phyloP scores from a whole-genome alignment of 2,797 vertebrate species.

The Hafferia zeledoni region DNA sequence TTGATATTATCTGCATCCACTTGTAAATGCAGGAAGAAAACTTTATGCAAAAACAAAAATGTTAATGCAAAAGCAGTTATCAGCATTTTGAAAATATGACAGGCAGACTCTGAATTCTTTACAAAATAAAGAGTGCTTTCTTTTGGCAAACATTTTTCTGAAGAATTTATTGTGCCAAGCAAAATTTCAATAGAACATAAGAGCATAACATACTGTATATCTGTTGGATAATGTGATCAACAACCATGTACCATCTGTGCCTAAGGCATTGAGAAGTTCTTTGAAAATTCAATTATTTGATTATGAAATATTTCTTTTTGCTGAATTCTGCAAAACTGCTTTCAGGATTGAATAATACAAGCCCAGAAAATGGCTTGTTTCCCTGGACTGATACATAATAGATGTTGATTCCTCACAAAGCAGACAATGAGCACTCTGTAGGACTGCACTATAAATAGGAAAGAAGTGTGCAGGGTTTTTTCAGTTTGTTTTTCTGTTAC shows the following conservation, averaged over 20 bases:
- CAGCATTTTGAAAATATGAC: background rate
- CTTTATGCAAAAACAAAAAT: background rate
- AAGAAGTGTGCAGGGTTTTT: background rate
- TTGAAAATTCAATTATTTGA: slow-evolving; percentile 53
- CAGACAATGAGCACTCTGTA: slow-evolving; percentile 56
- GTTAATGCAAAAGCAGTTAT: background rate
- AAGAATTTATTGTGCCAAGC: background rate
- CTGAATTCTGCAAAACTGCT: slow-evolving; percentile 53
- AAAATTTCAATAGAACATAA: background rate
- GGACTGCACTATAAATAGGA: slow-evolving; percentile 45
- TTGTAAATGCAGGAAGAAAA: background rate
- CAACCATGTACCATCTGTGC: background rate
- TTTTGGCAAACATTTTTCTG: background rate
- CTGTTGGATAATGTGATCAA: background rate
- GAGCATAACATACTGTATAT: background rate
- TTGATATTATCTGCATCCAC: background rate
- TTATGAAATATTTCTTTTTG: slow-evolving; percentile 38
- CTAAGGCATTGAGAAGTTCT: background rate
- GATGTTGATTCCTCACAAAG: slow-evolving; percentile 56
- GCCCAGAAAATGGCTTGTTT: slow-evolving; percentile 14
- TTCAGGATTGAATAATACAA: slow-evolving; percentile 43
- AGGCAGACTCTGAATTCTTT: background rate
- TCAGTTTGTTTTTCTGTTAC: slow-evolving; percentile 54
- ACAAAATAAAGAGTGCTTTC: background rate
- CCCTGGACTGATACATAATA: slow-evolving; percentile 62